A percentile compares a stretch with the other conserved stretches of the same genome.
phyloP scores from a whole-genome alignment of 2,888 invertebrate species.

The Dysmachus trigonus region DNA sequence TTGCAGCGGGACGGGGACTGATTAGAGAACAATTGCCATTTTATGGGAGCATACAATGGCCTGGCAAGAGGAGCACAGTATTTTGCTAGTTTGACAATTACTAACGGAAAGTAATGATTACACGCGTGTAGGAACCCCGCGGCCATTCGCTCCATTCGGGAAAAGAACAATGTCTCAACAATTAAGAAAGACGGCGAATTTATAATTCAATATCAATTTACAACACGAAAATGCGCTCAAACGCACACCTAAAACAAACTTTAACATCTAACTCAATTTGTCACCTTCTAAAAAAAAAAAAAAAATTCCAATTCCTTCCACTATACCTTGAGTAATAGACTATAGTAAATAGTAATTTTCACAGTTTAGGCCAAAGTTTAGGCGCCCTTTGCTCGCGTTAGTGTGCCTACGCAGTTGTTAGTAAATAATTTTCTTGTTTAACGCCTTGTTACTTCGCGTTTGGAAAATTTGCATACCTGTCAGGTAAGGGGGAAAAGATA shows the following conservation, averaged over 20 bases:
- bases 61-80: not conserved
- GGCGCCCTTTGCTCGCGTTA: not conserved
- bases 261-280: not conserved
- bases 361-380: not conserved
- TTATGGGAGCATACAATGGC: not conserved
- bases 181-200: not conserved
- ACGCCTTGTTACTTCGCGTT: constrained; percentile 20
- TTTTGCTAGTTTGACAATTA: not conserved
- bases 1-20: not conserved
- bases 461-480: not conserved
- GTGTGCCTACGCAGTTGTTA: constrained; percentile 5
- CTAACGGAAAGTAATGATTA: not conserved
- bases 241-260: not conserved
- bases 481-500: not conserved
- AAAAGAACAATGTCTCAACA: not conserved
- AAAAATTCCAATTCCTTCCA: not conserved
- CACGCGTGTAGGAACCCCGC: not conserved
- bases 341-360: not conserved
- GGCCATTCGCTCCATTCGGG: not conserved
- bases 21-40: not conserved
- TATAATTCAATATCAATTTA: not conserved
- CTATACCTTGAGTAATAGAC: not conserved
- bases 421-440: constrained; percentile 8
- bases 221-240: not conserved
- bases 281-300: not conserved